phyloP scores from a whole-genome alignment of 2,888 invertebrate genomes.

The Drosophila pegasa region DNA sequence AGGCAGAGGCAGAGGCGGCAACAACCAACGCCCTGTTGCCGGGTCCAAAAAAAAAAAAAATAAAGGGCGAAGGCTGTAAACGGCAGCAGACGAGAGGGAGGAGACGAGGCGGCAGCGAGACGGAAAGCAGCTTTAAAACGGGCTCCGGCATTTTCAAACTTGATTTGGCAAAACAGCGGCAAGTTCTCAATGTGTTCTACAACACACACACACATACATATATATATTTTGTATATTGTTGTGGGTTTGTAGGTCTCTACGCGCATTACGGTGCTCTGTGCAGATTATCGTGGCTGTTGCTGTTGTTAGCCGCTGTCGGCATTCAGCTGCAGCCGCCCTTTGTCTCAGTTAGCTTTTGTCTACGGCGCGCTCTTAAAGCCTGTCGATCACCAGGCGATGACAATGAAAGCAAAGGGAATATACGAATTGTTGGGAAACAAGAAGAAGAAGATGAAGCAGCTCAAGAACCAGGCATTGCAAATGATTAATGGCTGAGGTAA shows the following conservation, averaged over 20 bases:
- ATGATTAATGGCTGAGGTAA: slow-evolving; percentile 13
- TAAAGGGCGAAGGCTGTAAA: slow-evolving; percentile 31
- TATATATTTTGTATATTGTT: slow-evolving; percentile 34
- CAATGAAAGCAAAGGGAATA: slow-evolving; percentile 32
- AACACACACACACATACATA: slow-evolving; percentile 9
- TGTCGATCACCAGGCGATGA: slow-evolving; percentile 46
- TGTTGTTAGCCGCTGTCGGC: slow-evolving; percentile 14
- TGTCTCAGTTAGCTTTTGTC: slow-evolving; percentile 47
- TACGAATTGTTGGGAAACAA: slow-evolving; percentile 14
- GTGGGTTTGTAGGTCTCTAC: slow-evolving; percentile 73
- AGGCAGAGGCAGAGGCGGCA: slow-evolving; percentile 29
- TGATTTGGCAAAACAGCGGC: slow-evolving; percentile 57
- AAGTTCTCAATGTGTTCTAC: slow-evolving; percentile 37
- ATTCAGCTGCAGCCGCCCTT: slow-evolving; percentile 45
- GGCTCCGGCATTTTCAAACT: slow-evolving; percentile 63
- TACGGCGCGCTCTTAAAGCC: slow-evolving; percentile 23
- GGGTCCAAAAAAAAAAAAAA: slow-evolving; percentile 26
- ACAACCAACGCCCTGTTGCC: slow-evolving; percentile 47
- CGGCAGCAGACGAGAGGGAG: too few relatives aligned
- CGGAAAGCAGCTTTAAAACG: slow-evolving; percentile 59
- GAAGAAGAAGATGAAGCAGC: background rate
- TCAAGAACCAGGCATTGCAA: slow-evolving; percentile 2
- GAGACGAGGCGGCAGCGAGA: slow-evolving; percentile 24
- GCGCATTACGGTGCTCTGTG: slow-evolving; percentile 65
- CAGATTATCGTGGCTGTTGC: slow-evolving; percentile 8